phyloP scores from a whole-genome alignment of 2,113 vertebrate genomes.

The Tauraco erythrolophus region DNA sequence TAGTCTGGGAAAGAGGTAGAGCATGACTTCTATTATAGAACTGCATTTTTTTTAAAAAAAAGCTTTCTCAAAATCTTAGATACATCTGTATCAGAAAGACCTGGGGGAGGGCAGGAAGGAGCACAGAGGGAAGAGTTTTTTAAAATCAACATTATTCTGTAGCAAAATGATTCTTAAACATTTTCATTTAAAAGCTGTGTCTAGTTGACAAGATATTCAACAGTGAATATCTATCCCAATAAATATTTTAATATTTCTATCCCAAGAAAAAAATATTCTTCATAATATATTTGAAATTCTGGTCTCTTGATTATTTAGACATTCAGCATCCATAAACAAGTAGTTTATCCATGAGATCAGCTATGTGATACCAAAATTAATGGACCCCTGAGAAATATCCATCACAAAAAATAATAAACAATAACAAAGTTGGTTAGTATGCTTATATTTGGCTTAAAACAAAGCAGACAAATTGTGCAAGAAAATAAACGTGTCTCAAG shows the following conservation, averaged over 20 bases:
- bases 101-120: accelerated
- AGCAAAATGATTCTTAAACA: neutral
- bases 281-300: neutral
- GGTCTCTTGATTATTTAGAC: constrained; percentile 49
- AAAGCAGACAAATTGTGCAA: constrained; percentile 16
- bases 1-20: neutral
- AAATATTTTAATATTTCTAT: neutral
- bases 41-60: neutral
- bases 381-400: neutral
- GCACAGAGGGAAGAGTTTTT: neutral
- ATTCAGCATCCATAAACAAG: constrained; percentile 55
- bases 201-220: neutral
- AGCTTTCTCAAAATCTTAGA: neutral
- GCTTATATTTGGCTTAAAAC: neutral
- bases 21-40: neutral
- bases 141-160: neutral
- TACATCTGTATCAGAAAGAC: neutral
- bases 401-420: neutral
- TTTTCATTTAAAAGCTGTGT: neutral
- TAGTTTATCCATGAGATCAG: constrained; percentile 53
- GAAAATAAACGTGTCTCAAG: neutral
- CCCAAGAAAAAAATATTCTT: neutral
- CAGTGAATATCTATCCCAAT: neutral
- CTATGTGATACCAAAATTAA: constrained; percentile 57
- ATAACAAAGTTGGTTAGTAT: neutral